phyloP scores from a whole-genome alignment of 2,888 invertebrate species.

The Mythimna albipuncta region DNA sequence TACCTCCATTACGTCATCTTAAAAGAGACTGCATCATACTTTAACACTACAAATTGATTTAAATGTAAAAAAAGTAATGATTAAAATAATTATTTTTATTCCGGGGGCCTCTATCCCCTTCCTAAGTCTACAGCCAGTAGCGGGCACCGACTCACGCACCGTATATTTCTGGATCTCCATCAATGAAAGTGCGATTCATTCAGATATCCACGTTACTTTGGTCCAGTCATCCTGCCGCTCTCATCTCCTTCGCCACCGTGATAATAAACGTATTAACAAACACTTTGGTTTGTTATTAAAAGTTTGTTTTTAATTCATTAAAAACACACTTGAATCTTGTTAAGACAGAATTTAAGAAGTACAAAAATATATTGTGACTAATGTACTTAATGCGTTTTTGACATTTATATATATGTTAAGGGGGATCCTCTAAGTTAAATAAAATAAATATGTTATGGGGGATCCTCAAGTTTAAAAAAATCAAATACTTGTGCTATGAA shows the following conservation, averaged over 20 bases:
- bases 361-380: conserved; percentile 5
- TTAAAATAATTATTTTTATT: too few relatives aligned
- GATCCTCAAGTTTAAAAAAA: too few relatives aligned
- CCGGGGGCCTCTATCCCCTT: conserved; percentile 52
- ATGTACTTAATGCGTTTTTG: conserved; percentile 5
- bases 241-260: conserved; percentile 18
- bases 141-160: conserved; percentile 73
- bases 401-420: not conserved
- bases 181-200: conserved; percentile 86
- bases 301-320: conserved; percentile 15
- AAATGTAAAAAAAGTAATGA: too few relatives aligned
- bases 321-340: conserved; percentile 3
- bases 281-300: conserved; percentile 16
- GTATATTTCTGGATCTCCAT: conserved; percentile 84
- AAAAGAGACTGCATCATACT: too few relatives aligned
- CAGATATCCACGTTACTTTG: conserved; percentile 71
- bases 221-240: conserved; percentile 66
- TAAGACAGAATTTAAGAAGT: not conserved
- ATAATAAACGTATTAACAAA: conserved; percentile 46
- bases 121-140: conserved; percentile 67
- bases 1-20: too few relatives aligned
- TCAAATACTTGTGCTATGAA: too few relatives aligned
- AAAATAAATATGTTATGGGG: not conserved
- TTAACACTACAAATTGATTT: too few relatives aligned
- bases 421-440: too few relatives aligned